phyloP scores from a whole-genome alignment of 2,888 invertebrate species.

The Drosophila dives region DNA sequence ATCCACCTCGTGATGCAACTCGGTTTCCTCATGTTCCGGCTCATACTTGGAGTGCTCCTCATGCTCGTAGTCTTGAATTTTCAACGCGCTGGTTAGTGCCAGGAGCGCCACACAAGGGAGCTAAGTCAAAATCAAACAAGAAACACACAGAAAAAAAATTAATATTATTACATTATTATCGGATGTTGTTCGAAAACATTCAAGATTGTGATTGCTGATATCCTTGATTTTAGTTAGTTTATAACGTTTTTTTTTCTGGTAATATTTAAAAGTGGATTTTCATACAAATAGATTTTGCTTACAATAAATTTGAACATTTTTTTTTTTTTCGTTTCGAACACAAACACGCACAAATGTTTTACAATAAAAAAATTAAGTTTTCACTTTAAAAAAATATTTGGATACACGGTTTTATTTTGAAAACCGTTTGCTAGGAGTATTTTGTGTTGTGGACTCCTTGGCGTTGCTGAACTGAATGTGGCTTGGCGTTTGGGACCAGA shows the following conservation, averaged over 20 bases:
- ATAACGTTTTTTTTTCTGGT: neutral
- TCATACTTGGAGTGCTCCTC: slow-evolving; percentile 69
- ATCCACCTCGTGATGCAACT: slow-evolving; percentile 87
- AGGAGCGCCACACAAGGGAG: slow-evolving; percentile 68
- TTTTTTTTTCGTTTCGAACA: slow-evolving; percentile 20
- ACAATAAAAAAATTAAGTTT: slow-evolving; percentile 20
- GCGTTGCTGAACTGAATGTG: slow-evolving; percentile 82
- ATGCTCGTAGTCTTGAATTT: slow-evolving; percentile 81
- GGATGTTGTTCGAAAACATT: neutral
- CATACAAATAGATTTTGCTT: slow-evolving; percentile 59
- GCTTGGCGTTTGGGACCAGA: slow-evolving; percentile 81
- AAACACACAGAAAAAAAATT: slow-evolving; percentile 14
- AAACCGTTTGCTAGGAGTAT: slow-evolving; percentile 1
- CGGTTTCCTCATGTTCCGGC: slow-evolving; percentile 84
- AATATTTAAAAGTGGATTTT: neutral
- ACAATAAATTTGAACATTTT: slow-evolving; percentile 82
- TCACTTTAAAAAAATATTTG: slow-evolving; percentile 6
- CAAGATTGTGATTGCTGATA: neutral
- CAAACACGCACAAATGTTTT: slow-evolving; percentile 30
- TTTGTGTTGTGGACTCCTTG: slow-evolving; percentile 70
- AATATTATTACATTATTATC: neutral
- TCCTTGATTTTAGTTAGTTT: neutral
- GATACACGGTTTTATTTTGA: neutral
- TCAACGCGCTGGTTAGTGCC: slow-evolving; percentile 66
- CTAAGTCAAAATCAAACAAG: slow-evolving; percentile 49